Base-by-base conservation (phyloP, 2,113 vertebrate species). In the Osmerus eperlanus region DNA sequence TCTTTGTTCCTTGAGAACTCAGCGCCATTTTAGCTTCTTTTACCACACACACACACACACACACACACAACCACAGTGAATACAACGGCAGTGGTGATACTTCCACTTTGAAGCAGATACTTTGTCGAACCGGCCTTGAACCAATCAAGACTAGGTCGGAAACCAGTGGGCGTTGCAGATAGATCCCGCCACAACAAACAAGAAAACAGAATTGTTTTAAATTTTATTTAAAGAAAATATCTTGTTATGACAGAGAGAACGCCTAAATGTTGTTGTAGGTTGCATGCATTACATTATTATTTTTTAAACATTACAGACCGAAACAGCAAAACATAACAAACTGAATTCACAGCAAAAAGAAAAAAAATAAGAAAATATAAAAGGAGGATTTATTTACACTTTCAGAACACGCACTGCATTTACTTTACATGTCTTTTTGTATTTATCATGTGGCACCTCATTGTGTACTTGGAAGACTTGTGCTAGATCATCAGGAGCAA, bases 1-100 rank as follows among this genome's bases (percentile, higher is more conserved):
- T 96, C 91, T 95, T 95, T 72, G 87, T 91, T 61, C 94, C 94
- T 83, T 91, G 88, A 0, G 87, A 87, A 84, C 83, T 91, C 78
- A 91, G 88, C 87, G 89, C 89, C 89, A 91, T 91, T 88, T 88
- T 86, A 72, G 60, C 75, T 13, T 16, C 18, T 60, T 23, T 16
- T 47, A 47, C 41, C 41, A 12, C 41, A 47, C 41, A 47, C 41
- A 47, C 41, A 47, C 7, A 47, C 41, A 47, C 7, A 21, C 21
- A 8, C 41, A 47, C 41, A 47, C 41, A 47, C 9, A 47, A 47
- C 41, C 41, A 47, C 41, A 47, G 41, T 47, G 41, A 47, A 36
- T 25, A 25, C 19, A 61, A n/a, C 21, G 60, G 60, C 60, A 15
- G 60, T 25, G 21, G 60, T 29, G 25, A 47, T 47, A 47, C 41